Percentiles rank a stretch among this genome's conserved stretches.
These are phyloP conservation scores for Corythucha ciliata DNA, from an alignment of 2,888 invertebrate genomes.

Conservation along the genomic window DNA sequence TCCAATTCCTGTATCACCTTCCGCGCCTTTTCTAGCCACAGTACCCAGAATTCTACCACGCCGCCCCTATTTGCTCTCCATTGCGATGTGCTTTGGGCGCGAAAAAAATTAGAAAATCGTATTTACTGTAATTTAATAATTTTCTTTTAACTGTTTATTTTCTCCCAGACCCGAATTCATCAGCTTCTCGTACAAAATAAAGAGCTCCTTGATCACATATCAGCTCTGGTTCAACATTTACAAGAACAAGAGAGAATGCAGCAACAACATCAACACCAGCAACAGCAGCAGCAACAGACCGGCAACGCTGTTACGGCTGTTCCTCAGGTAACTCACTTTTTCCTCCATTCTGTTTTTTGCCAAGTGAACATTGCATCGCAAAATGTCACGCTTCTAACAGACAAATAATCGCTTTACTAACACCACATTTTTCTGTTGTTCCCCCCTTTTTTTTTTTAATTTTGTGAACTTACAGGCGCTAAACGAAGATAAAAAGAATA, in stretches of 20 bases:
- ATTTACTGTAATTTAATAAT: too few relatives aligned
- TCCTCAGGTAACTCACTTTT: conserved; percentile 33
- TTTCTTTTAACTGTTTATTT: neutral
- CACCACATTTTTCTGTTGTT: conserved; percentile 4
- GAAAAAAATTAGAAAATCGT: too few relatives aligned
- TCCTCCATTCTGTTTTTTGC: neutral
- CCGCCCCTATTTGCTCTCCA: too few relatives aligned
- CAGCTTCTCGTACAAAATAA: conserved; percentile 90
- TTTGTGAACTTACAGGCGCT: conserved; percentile 33
- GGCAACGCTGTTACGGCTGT: conserved; percentile 34
- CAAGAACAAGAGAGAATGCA: conserved; percentile 64
- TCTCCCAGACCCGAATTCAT: conserved; percentile 69
- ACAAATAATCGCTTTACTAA: neutral
- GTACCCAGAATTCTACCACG: too few relatives aligned
- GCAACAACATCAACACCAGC: conserved; percentile 47
- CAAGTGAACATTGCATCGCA: neutral
- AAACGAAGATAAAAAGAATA: conserved; percentile 32
- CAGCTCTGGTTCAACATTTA: conserved; percentile 76
- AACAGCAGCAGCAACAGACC: conserved; percentile 53
- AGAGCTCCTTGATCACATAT: conserved; percentile 88
- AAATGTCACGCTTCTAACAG: neutral
- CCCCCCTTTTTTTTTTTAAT: conserved; percentile 11
- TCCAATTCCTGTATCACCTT: too few relatives aligned
- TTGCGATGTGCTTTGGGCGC: too few relatives aligned
- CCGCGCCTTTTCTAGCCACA: too few relatives aligned